phyloP scores from a whole-genome alignment of 2,888 invertebrate species.

The Scaptomyza polygonia region DNA sequence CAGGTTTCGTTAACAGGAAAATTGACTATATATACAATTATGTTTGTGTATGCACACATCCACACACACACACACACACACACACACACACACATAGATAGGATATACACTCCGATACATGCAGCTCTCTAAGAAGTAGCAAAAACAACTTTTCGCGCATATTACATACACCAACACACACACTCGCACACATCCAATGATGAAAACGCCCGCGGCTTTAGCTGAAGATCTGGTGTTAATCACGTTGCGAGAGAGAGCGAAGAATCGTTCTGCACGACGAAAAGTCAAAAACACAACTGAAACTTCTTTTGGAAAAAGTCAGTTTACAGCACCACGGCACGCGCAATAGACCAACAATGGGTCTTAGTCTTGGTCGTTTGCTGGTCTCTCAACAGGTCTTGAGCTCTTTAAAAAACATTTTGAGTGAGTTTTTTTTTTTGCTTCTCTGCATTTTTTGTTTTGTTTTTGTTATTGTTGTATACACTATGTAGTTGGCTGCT shows the following conservation, averaged over 20 bases:
- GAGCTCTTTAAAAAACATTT: conserved; percentile 46
- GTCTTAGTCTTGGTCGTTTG: conserved; percentile 48
- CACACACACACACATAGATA: too few species aligned
- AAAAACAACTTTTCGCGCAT: conserved; percentile 65
- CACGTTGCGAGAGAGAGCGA: conserved; percentile 40
- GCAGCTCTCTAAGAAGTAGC: conserved; percentile 35
- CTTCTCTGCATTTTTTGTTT: conserved; percentile 37
- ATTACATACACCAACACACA: conserved; percentile 34
- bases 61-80: too few species aligned
- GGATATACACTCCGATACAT: conserved; percentile 16
- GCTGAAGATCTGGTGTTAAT: conserved; percentile 29
- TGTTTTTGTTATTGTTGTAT: not conserved
- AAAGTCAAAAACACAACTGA: conserved; percentile 82
- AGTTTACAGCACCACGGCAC: conserved; percentile 77
- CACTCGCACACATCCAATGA: conserved; percentile 19
- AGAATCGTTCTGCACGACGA: conserved; percentile 81
- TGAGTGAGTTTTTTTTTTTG: conserved; percentile 71
- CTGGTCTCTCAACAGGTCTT: conserved; percentile 73
- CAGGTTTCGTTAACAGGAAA: conserved; percentile 79
- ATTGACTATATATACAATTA: conserved; percentile 64
- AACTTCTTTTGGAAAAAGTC: conserved; percentile 79
- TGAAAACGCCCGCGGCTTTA: conserved; percentile 64
- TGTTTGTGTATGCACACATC: conserved; percentile 34
- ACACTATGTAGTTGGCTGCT: conserved; percentile 11
- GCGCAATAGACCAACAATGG: conserved; percentile 76